Conservation (phyloP, 2,888 invertebrate genomes). For the Leptothorax acervorum region DNA sequence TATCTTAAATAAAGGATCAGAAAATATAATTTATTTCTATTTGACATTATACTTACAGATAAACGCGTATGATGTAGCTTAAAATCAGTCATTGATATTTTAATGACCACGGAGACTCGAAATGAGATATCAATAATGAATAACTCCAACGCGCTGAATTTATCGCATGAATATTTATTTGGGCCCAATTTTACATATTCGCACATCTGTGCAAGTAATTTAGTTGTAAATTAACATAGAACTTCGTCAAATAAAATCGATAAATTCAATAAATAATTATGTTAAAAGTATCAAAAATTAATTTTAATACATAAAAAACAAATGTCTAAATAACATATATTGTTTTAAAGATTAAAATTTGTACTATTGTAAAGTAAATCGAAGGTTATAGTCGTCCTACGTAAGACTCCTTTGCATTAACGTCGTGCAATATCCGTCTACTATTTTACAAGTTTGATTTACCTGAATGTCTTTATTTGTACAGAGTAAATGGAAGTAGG, state of each 20-base stretch:
- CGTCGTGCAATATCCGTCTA: conserved; percentile 33
- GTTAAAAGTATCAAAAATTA: neutral
- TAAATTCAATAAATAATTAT: neutral
- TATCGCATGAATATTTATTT: conserved; percentile 33
- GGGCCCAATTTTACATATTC: conserved; percentile 31
- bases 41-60: conserved; percentile 3
- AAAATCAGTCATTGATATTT: conserved; percentile 31
- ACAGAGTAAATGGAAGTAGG: conserved; percentile 55
- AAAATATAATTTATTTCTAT: conserved; percentile 42
- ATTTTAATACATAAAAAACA: neutral
- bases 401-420: conserved; percentile 38
- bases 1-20: conserved; percentile 28
- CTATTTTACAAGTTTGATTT: conserved; percentile 53
- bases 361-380: conserved; percentile 31
- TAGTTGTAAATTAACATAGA: neutral
- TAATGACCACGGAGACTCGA: conserved; percentile 9
- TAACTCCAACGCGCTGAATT: neutral
- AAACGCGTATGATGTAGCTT: neutral
- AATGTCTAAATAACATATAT: conserved; percentile 14
- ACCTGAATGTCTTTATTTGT: conserved; percentile 49
- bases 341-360: conserved; percentile 16
- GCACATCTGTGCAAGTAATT: neutral
- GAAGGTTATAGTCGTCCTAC: conserved; percentile 29
- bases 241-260: neutral
- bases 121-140: conserved; percentile 14